Conservation (phyloP, 30 jellyfish, hydroid and myxozoan genomes). For the Aurelia sp. region DNA sequence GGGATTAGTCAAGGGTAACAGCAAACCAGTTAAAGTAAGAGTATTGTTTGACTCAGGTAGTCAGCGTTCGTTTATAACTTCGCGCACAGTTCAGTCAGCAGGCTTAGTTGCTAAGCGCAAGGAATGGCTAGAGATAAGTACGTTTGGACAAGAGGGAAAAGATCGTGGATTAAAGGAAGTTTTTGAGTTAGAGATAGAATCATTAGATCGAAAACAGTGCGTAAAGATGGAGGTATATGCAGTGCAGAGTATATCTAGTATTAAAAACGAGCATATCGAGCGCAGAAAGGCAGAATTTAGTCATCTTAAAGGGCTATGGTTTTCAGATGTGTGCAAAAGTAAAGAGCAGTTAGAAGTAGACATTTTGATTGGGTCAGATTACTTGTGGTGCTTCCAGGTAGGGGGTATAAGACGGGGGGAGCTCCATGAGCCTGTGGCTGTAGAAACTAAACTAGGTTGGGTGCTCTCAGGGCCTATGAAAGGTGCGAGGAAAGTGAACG, state of each 20-base stretch:
- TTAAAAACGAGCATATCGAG: too few species aligned
- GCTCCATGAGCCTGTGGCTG: not conserved
- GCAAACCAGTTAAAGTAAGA: not conserved
- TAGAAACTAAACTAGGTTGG: not conserved
- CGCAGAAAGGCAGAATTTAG: too few species aligned
- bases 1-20: not conserved
- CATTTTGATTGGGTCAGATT: too few species aligned
- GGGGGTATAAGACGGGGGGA: not conserved
- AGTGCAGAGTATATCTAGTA: too few species aligned
- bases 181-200: not conserved
- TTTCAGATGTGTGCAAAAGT: not conserved
- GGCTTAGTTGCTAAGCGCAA: constrained; percentile 10
- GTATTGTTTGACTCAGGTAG: constrained; percentile 7
- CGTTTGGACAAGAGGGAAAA: constrained; percentile 4
- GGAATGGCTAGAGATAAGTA: not conserved
- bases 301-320: not conserved
- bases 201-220: too few species aligned
- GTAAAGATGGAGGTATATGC: too few species aligned
- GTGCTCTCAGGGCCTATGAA: not conserved
- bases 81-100: not conserved
- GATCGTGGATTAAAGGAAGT: not conserved
- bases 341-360: too few species aligned
- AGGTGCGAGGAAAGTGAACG: not conserved
- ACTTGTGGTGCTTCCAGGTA: too few species aligned
- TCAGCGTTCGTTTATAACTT: constrained; percentile 4